phyloP scores from a whole-genome alignment of 2,888 invertebrate genomes.

The Bhutanitis thaidina region DNA sequence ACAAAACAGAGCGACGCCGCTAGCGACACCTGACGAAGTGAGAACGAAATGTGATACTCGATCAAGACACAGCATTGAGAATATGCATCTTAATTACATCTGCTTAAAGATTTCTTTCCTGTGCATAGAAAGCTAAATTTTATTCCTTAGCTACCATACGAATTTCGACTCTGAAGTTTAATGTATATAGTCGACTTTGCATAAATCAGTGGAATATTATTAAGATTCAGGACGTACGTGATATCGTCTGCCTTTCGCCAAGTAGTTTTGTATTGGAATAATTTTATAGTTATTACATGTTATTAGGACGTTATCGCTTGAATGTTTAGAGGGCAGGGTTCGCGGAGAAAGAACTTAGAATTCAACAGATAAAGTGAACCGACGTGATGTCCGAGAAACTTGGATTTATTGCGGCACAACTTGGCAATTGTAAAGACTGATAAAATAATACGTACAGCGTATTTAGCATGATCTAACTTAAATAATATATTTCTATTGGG shows the following conservation, averaged over 20 bases:
- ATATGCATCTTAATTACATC: slow-evolving; percentile 26
- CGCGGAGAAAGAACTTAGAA: slow-evolving; percentile 16
- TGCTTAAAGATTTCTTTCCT: neutral
- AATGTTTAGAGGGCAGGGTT: slow-evolving; percentile 28
- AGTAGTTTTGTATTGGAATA: slow-evolving; percentile 74
- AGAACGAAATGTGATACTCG: slow-evolving; percentile 71
- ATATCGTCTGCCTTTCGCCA: slow-evolving; percentile 72
- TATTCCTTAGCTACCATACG: slow-evolving; percentile 2
- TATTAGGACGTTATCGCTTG: slow-evolving; percentile 59
- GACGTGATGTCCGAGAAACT: slow-evolving; percentile 6
- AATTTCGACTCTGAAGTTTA: slow-evolving; percentile 33
- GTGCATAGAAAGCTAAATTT: neutral
- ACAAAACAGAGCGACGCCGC: slow-evolving; percentile 69
- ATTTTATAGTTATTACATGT: slow-evolving; percentile 75
- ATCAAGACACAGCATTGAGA: slow-evolving; percentile 21
- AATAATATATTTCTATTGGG: too few relatives aligned
- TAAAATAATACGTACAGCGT: neutral
- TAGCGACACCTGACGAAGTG: slow-evolving; percentile 76
- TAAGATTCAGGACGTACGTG: slow-evolving; percentile 67
- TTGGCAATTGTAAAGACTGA: slow-evolving; percentile 7
- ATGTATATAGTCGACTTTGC: slow-evolving; percentile 37
- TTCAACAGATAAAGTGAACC: slow-evolving; percentile 13
- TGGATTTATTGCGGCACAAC: slow-evolving; percentile 5
- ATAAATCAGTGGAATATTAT: slow-evolving; percentile 37
- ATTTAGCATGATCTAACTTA: too few relatives aligned